Conservation (phyloP, 1,140 invertebrate species). For the Drosophila sp. region DNA sequence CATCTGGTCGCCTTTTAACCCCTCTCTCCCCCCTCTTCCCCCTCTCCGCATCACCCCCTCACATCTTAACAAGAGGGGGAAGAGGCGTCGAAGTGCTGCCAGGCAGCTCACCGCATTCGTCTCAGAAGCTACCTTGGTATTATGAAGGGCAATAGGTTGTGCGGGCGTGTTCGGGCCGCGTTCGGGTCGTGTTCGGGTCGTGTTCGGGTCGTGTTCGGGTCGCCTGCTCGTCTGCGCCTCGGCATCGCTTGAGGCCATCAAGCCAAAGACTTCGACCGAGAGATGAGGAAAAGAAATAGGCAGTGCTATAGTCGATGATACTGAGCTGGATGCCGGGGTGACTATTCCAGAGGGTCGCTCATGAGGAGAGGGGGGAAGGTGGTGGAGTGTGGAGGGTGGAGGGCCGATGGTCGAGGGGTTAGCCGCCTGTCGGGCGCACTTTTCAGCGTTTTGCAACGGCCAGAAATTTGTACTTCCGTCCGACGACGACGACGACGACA, state of each 20-base stretch:
- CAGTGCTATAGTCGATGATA: not conserved
- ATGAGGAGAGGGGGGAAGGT: too few species aligned
- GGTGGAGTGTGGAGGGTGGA: not conserved
- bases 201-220: conserved; percentile 28
- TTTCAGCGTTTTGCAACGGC: conserved; percentile 63
- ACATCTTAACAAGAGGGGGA: not conserved
- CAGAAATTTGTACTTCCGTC: conserved; percentile 78
- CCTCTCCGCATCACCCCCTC: not conserved
- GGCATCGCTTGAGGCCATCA: conserved; percentile 19
- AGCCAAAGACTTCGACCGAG: conserved; percentile 7
- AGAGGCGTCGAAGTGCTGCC: not conserved
- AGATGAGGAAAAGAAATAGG: not conserved
- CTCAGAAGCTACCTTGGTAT: conserved; percentile 36
- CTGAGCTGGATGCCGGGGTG: not conserved
- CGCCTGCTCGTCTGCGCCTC: conserved; percentile 5
- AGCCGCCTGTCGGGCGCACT: conserved; percentile 29
- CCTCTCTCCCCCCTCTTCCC: conserved; percentile 19
- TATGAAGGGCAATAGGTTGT: conserved; percentile 80
- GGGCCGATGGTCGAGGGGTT: not conserved
- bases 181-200: conserved; percentile 52
- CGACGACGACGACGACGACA: conserved; percentile 29
- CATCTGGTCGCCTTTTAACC: conserved; percentile 48
- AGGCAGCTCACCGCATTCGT: conserved; percentile 1
- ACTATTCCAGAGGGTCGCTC: not conserved
- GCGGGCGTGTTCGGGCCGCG: conserved; percentile 19